phyloP scores from a whole-genome alignment of 2,797 vertebrate species.

The Paedocypris micromegethes region DNA sequence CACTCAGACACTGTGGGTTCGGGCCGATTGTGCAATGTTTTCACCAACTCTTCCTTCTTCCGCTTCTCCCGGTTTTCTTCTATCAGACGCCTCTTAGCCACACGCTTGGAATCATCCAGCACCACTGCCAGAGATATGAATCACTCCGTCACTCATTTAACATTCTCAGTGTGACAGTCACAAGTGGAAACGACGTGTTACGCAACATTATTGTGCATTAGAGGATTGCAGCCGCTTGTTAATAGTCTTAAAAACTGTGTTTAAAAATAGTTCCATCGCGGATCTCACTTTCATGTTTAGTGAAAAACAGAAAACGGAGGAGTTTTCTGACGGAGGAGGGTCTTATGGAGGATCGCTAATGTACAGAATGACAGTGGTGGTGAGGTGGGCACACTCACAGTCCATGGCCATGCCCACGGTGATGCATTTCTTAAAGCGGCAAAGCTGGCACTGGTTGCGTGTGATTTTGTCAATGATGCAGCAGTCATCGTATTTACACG shows the following conservation, averaged over 20 bases:
- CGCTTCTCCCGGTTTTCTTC: conserved; percentile 93
- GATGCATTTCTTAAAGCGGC: conserved; percentile 98
- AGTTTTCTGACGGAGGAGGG: no score
- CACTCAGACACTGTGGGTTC: conserved; percentile 89
- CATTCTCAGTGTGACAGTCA: conserved; percentile 1
- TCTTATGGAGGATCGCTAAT: no score
- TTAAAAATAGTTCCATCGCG: no score
- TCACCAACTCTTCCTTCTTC: conserved; percentile 93
- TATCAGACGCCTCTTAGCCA: conserved; percentile 95
- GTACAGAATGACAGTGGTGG: no score
- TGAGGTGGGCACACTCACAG: conserved; percentile 69
- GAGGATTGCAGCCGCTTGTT: not conserved
- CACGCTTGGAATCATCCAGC: conserved; percentile 91
- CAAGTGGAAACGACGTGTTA: not conserved
- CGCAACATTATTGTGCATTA: not conserved
- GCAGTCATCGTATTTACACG: conserved; percentile 95
- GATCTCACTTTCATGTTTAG: no score
- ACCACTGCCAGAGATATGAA: conserved; percentile 74
- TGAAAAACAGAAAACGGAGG: no score
- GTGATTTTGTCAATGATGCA: conserved; percentile 98
- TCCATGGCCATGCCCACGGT: conserved; percentile 98
- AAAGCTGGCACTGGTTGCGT: conserved; percentile 97
- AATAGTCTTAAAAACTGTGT: no score
- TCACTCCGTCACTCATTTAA: conserved; percentile 9
- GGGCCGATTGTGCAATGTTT: conserved; percentile 86